Conservation (phyloP, 2,888 invertebrate genomes). For the Hydriomena furcata region DNA sequence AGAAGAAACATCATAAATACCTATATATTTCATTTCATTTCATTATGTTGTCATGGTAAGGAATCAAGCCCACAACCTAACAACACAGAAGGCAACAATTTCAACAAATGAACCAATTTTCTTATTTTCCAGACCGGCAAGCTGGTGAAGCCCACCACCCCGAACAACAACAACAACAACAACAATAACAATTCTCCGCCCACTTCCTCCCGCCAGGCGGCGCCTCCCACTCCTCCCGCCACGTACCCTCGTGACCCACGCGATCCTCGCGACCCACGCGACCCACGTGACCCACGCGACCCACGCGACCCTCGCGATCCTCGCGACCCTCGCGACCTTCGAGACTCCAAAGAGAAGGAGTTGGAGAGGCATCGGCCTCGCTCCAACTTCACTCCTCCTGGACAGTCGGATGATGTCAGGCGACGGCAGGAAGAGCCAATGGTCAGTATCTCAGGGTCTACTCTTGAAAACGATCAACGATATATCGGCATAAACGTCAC, state of each 20-base stretch:
- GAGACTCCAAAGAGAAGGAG: constrained; percentile 45
- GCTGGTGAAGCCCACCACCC: constrained; percentile 80
- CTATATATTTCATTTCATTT: no score
- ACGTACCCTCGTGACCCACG: constrained; percentile 32
- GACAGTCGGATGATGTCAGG: constrained; percentile 29
- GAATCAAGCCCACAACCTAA: no score
- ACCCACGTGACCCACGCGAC: constrained; percentile 35
- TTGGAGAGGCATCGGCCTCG: constrained; percentile 46
- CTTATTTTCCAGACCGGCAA: constrained; percentile 80
- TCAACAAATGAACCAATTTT: no score
- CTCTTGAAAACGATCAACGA: no score
- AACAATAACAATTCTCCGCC: constrained; percentile 54
- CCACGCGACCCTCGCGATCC: constrained; percentile 35
- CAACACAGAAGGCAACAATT: no score
- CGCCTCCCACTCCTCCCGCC: constrained; percentile 42
- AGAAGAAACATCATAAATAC: no score
- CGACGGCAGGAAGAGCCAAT: constrained; percentile 39
- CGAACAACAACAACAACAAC: constrained; percentile 54
- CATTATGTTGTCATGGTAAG: no score
- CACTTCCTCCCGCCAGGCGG: constrained; percentile 32
- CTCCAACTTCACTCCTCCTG: constrained; percentile 54
- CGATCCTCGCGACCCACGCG: constrained; percentile 42
- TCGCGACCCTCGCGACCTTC: constrained; percentile 35
- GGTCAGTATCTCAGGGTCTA: constrained; percentile 3
- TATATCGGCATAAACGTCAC: no score